phyloP scores from a whole-genome alignment of 2,888 invertebrate species.

The Philhelius pedissequus region DNA sequence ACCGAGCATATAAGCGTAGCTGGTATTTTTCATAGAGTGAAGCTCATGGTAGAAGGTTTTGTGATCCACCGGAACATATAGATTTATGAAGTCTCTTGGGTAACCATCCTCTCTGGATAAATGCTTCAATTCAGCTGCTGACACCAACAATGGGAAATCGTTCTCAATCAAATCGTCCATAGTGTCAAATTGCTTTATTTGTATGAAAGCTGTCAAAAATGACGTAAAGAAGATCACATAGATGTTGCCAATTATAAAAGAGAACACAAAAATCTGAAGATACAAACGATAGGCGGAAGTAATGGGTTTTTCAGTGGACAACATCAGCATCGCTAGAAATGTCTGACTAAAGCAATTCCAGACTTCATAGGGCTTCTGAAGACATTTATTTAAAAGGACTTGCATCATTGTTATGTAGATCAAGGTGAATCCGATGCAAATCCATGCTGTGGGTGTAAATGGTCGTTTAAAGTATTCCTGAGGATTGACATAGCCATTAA shows the following conservation, averaged over 20 bases:
- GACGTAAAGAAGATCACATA: slow-evolving; percentile 30
- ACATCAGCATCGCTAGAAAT: background rate
- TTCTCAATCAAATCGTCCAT: slow-evolving; percentile 28
- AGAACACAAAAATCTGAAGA: background rate
- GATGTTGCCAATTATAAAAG: slow-evolving; percentile 28
- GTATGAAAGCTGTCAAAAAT: slow-evolving; percentile 39
- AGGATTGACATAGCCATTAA: slow-evolving; percentile 3
- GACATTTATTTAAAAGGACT: background rate
- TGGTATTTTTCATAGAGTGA: slow-evolving; percentile 12
- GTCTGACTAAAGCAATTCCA: slow-evolving; percentile 28
- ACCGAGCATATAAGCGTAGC: background rate
- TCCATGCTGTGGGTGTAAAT: slow-evolving; percentile 4
- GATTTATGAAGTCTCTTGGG: background rate
- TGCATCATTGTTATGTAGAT: slow-evolving; percentile 30
- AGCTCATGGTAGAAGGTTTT: background rate
- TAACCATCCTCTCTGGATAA: background rate
- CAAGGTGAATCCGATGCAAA: slow-evolving; percentile 9
- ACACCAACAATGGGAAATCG: background rate
- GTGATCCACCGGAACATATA: background rate
- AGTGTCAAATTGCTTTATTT: slow-evolving; percentile 15
- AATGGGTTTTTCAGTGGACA: background rate
- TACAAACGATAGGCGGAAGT: slow-evolving; percentile 15
- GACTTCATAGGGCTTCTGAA: background rate
- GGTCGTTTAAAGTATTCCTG: slow-evolving; percentile 24
- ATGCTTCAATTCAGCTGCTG: background rate